Base-by-base conservation (phyloP, 2,113 vertebrate genomes). In the Shinisaurus crocodilurus region DNA sequence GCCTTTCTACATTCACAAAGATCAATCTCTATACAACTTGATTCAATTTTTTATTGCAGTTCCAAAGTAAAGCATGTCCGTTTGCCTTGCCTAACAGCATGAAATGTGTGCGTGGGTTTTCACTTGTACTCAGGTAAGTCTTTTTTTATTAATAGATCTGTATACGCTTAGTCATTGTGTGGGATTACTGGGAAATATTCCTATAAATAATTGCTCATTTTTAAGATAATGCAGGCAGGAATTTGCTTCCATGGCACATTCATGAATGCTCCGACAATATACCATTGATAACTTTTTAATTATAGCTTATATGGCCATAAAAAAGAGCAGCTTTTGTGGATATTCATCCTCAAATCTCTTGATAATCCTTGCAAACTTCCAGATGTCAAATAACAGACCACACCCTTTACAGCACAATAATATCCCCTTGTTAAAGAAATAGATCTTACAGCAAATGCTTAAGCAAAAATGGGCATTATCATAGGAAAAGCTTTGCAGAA, bases 231-330 rank as follows among this genome's bases (percentile, higher is more conserved):
- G 16, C 90, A 75, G 92, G 65, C 86, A 96, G 72, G 91, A 97
- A 97, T 96, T 97, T 95, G 88, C 95, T 96, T 97, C 93, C 88
- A 95, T 96, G 96, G 91, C 92, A 37, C 90, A 96, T 94, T 95
- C 84, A 90, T 92, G 91, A 93, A 83, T 60, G 84, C 74, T 74
- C 75, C 89, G 77, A 91, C 94, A 96, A 93, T 54, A 94, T 96
- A 93, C 74, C 89, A 77, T 93, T 95, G 93, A 95, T 96, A 93
- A 67, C 82, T 96, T 96, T n/a, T 95, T 95, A 96, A 96, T 97
- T 96, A 96, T 84, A 82, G 54, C 81, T 93, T 90, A 12, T 57
- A 93, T 95, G 95, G 93, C 92, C 91, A 93, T 85, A 45, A 87
- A 90, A 81, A 92, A 86, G 57, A 45, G 37, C 37, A 70, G 83